phyloP scores from a whole-genome alignment of 2,797 vertebrate genomes.

The Cyprinella venusta region DNA sequence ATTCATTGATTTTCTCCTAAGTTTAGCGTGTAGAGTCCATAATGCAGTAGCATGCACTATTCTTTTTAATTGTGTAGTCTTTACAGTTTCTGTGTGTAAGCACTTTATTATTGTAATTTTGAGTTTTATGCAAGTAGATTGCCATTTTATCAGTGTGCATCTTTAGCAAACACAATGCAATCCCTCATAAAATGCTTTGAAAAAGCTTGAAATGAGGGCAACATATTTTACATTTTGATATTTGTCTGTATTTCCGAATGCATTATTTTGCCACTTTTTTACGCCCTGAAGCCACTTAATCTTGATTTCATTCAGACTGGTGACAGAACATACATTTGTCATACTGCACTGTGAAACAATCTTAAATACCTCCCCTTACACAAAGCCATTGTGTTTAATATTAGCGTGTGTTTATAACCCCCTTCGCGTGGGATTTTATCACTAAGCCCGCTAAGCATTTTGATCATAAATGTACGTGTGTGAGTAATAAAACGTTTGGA shows the following conservation, averaged over 20 bases:
- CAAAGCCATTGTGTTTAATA: slow-evolving; percentile 15
- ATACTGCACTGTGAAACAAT: slow-evolving; percentile 21
- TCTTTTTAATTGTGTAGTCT: background rate
- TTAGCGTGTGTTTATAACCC: slow-evolving; percentile 3
- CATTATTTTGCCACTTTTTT: slow-evolving; percentile 42
- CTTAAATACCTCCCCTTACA: slow-evolving; percentile 1
- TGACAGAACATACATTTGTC: slow-evolving; percentile 21
- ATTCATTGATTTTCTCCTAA: background rate
- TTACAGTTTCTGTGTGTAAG: background rate
- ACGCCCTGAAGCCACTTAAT: slow-evolving; percentile 58
- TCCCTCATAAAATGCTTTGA: background rate
- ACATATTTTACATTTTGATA: background rate
- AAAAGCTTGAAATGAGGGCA: background rate
- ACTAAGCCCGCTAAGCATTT: slow-evolving; percentile 65
- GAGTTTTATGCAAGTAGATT: background rate
- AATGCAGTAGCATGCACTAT: background rate
- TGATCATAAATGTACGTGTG: slow-evolving; percentile 62
- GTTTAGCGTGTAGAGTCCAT: background rate
- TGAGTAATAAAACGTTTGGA: slow-evolving; percentile 67
- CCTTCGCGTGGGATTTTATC: slow-evolving; percentile 3
- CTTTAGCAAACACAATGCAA: background rate
- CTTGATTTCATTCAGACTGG: slow-evolving; percentile 59
- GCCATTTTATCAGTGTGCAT: background rate
- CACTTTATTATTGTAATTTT: background rate
- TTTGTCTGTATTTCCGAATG: background rate